Percentiles rank a stretch among this genome's conserved stretches.
These are phyloP conservation scores for sheep (Ovis aries) DNA, from an alignment of 2,113 vertebrate genomes.

Conservation along the genomic window DNA sequence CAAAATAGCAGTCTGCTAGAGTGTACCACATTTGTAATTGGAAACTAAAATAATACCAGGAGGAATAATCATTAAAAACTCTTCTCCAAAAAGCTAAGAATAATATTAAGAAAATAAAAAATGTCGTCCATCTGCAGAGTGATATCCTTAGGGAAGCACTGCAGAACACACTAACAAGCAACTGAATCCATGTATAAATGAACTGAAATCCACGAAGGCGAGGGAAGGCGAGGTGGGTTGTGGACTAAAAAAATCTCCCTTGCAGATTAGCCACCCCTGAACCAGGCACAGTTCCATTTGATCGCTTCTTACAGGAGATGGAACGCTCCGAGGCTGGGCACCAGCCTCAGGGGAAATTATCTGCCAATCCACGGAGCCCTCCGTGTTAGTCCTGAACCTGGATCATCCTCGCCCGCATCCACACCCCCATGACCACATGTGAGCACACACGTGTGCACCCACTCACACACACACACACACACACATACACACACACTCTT, in stretches of 20 bases:
- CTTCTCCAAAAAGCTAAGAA: conserved; percentile 77
- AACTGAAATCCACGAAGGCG: conserved; percentile 53
- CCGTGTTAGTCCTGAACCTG: neutral
- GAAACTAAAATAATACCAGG: conserved; percentile 81
- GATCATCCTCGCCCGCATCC: conserved; percentile 13
- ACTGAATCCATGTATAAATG: conserved; percentile 73
- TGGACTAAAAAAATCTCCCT: conserved; percentile 60
- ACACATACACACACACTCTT: neutral
- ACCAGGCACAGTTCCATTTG: conserved; percentile 69
- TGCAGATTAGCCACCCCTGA: conserved; percentile 75
- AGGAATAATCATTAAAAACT: conserved; percentile 78
- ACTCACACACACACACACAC: neutral
- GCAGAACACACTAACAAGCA: conserved; percentile 72
- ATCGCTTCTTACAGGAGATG: conserved; percentile 50
- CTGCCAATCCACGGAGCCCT: neutral
- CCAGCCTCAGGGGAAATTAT: conserved; percentile 48
- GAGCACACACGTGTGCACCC: neutral
- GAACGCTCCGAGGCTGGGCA: conserved; percentile 16
- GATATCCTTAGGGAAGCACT: conserved; percentile 67
- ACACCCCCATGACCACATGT: neutral
- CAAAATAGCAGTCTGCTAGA: conserved; percentile 76
- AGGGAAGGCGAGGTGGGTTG: conserved; percentile 49
- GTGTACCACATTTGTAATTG: conserved; percentile 77
- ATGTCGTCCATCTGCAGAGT: conserved; percentile 77
- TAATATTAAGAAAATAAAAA: conserved; percentile 82